Base-by-base conservation (phyloP, 2,797 vertebrate genomes). In the Triplophysa yarkandensis region DNA sequence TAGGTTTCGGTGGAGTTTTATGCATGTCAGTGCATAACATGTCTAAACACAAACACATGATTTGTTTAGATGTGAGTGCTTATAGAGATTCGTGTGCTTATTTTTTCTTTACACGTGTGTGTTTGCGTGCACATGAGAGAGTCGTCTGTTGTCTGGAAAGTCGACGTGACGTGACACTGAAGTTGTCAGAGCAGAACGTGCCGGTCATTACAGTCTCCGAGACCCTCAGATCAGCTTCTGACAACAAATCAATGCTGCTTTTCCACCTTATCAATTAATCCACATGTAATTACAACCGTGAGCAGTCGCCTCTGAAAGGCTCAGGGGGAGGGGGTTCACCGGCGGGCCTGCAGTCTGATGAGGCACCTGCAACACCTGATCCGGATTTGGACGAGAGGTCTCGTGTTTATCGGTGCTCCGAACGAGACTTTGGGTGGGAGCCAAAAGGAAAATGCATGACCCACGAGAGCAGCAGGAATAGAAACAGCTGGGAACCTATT, bases 221-320 rank as follows among this genome's bases (percentile, higher is more conserved):
- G 70, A 62, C 23, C 54, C 54, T 68, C 41, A 57, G 69, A 67
- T 69, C 74, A 27, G 7, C 60, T 1, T 64, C 85, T 87, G 90
- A 92, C 91, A 90, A 86, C 89, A 88, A 89, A 93, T 93, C 92
- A 91, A 92, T 92, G 88, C 87, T 32, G 86, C 86, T 91, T 91
- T 92, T 91, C 90, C 88, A 85, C 90, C 80, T 93, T 92, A 92
- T 92, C 92, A 92, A 91, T 91, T 93, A 91, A 92, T 89, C 88
- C 74, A 89, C 83, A 84, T 91, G 90, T 91, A 90, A 92, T 92
- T 91, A 93, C 90, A 91, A 88, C 88, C 88, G 62, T 86, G 85
- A 88, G 86, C 88, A 88, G 91, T 90, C 85, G 86, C 84, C 85
- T 87, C 81, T 83, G 84, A 68, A 68, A 60, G 65, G 41, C 77